phyloP scores from a whole-genome alignment of 2,888 invertebrate species.

The Lycia hirtaria region DNA sequence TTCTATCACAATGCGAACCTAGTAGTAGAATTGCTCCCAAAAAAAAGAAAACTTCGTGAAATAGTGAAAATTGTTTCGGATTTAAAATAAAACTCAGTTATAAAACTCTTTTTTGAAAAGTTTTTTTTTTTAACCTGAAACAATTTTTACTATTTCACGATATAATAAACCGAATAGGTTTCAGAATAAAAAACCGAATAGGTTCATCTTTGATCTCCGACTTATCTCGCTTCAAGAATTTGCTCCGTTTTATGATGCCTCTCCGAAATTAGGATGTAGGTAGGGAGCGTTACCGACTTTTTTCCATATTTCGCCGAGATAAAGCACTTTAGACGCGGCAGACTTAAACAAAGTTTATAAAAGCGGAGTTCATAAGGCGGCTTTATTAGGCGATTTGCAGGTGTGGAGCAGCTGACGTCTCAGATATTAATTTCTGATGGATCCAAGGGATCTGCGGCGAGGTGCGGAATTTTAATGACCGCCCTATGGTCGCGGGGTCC shows the following conservation, averaged over 20 bases:
- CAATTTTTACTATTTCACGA: too few species aligned
- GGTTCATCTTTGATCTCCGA: constrained; percentile 40
- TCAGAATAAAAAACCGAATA: constrained; percentile 29
- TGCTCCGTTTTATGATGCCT: constrained; percentile 40
- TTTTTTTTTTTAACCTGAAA: too few species aligned
- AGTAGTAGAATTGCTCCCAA: constrained; percentile 4
- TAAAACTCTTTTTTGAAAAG: too few species aligned
- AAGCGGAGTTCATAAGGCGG: constrained; percentile 75
- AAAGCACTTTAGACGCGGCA: constrained; percentile 61
- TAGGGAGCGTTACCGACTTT: constrained; percentile 49
- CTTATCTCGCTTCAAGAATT: constrained; percentile 40
- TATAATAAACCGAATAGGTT: too few species aligned
- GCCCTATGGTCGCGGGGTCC: constrained; percentile 45
- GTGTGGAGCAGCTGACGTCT: constrained; percentile 75
- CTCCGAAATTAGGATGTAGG: constrained; percentile 43
- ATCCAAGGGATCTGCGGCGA: constrained; percentile 56
- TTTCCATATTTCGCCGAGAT: constrained; percentile 52
- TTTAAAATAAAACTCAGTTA: constrained; percentile 23
- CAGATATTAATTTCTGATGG: constrained; percentile 77
- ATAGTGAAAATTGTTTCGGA: constrained; percentile 30
- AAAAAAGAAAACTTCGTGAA: constrained; percentile 25
- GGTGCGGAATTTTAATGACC: constrained; percentile 66
- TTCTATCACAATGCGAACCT: too few species aligned
- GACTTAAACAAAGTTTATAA: constrained; percentile 68
- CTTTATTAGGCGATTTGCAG: constrained; percentile 78